Conservation (phyloP, 1,140 invertebrate genomes). For the Phymorhynchus buccinoides region DNA sequence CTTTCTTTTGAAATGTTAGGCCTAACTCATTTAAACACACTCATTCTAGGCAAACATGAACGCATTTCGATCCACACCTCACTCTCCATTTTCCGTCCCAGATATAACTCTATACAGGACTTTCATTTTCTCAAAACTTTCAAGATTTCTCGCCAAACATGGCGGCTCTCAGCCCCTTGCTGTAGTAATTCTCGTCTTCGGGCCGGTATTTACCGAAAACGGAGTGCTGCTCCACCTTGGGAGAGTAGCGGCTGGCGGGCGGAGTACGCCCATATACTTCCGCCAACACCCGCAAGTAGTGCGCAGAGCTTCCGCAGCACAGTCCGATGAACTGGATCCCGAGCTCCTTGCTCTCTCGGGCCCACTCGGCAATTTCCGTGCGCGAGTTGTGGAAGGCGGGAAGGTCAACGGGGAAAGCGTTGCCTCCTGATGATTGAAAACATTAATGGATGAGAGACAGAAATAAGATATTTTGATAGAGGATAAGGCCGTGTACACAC, state of each 20-base stretch:
- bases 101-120: neutral
- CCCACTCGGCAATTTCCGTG: slow-evolving; percentile 58
- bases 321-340: slow-evolving; percentile 69
- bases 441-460: no score
- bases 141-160: neutral
- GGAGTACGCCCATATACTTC: slow-evolving; percentile 60
- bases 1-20: neutral
- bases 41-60: neutral
- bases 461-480: no score
- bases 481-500: no score
- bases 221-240: slow-evolving; percentile 57
- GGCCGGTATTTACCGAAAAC: slow-evolving; percentile 44
- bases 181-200: neutral
- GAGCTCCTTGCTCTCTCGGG: slow-evolving; percentile 58
- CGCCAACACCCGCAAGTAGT: slow-evolving; percentile 61
- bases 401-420: slow-evolving; percentile 59
- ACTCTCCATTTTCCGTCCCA: neutral
- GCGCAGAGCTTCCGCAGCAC: slow-evolving; percentile 67
- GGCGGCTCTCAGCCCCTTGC: neutral
- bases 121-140: neutral
- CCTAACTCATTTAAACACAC: neutral
- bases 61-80: neutral
- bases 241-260: slow-evolving; percentile 59
- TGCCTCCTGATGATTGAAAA: slow-evolving; percentile 48
- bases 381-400: slow-evolving; percentile 51